phyloP scores from a whole-genome alignment of 2,113 vertebrate genomes.

The Pelusios castaneus region DNA sequence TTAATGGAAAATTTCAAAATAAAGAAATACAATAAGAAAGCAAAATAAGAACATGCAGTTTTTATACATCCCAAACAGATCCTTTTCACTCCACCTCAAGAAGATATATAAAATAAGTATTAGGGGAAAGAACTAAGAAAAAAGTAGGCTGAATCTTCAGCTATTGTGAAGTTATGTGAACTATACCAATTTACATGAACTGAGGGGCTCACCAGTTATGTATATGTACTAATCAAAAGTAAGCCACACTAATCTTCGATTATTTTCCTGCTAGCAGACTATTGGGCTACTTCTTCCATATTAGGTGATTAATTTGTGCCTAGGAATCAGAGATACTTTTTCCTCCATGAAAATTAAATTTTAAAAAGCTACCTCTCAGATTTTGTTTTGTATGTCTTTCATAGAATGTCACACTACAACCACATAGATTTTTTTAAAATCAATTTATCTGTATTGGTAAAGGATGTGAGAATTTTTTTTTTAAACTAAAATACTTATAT shows the following conservation, averaged over 20 bases:
- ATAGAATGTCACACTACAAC: background rate
- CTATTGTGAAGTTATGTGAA: background rate
- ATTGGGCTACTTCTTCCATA: background rate
- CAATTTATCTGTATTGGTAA: background rate
- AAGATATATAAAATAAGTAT: background rate
- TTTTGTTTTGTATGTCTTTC: too few relatives aligned
- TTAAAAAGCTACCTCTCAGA: background rate
- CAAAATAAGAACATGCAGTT: background rate
- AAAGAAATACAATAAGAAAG: too few relatives aligned
- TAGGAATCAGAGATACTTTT: background rate
- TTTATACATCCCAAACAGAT: background rate
- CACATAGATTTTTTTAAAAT: background rate
- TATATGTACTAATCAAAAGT: background rate
- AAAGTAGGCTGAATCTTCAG: background rate
- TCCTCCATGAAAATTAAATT: background rate
- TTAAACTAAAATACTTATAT: background rate
- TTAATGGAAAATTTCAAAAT: too few relatives aligned
- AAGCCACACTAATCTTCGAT: background rate
- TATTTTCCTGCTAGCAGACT: background rate
- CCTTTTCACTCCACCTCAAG: too few relatives aligned
- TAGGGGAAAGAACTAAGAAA: background rate
- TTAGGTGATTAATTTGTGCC: background rate
- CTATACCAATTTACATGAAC: background rate
- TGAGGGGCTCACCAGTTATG: background rate
- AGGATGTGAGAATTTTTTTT: background rate